Conservation (phyloP, 2,797 vertebrate genomes). For the Rhadinocentrus ornatus region DNA sequence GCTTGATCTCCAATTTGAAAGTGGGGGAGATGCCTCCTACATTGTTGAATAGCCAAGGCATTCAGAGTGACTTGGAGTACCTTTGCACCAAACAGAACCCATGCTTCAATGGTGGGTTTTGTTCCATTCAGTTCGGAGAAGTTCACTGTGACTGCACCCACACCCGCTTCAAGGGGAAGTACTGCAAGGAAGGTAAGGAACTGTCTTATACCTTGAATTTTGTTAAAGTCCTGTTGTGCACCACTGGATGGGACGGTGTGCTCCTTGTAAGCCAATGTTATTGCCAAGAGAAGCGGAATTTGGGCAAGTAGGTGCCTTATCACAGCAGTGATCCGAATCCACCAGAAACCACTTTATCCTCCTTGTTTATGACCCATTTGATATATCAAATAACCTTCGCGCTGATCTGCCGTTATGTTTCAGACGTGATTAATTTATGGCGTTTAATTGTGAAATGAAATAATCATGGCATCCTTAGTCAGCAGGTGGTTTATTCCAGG, state of each 20-base stretch:
- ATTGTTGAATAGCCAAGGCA: constrained; percentile 92
- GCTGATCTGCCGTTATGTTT: no score
- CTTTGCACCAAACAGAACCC: constrained; percentile 90
- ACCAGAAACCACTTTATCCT: no score
- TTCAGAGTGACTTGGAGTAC: constrained; percentile 88
- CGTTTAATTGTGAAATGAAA: no score
- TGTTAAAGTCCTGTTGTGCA: neutral
- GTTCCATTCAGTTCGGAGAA: constrained; percentile 87
- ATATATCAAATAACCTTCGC: no score
- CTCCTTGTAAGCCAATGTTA: neutral
- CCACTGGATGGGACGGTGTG: neutral
- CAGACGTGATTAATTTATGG: no score
- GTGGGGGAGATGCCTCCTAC: constrained; percentile 90
- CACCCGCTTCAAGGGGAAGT: constrained; percentile 90
- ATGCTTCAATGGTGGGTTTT: constrained; percentile 90
- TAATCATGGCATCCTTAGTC: no score
- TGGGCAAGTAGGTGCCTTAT: no score
- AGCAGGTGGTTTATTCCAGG: no score
- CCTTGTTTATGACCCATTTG: no score
- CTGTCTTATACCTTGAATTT: neutral
- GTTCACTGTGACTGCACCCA: constrained; percentile 91
- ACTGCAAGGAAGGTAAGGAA: constrained; percentile 94
- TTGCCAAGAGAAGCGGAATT: no score
- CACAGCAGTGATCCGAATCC: no score
- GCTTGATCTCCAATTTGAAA: constrained; percentile 91